These are phyloP conservation scores for Anolis apletophallus DNA, from an alignment of 2,797 vertebrate species.

Conservation along the genomic window DNA sequence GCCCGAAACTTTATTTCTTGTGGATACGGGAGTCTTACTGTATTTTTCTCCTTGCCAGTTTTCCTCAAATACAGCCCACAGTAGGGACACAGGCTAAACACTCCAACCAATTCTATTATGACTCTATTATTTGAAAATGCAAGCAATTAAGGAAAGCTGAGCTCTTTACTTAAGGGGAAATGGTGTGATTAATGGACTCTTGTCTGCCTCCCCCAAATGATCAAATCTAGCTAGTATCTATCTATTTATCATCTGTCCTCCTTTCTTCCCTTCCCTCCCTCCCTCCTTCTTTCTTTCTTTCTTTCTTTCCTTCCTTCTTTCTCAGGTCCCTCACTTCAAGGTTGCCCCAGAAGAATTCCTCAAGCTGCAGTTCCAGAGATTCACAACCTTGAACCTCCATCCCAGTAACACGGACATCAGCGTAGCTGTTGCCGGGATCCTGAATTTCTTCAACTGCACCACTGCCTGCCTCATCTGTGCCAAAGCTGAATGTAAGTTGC, in stretches of 20 bases:
- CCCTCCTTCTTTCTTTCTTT: not conserved
- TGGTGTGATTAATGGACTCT: not conserved
- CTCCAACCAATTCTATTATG: no score
- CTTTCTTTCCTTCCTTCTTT: not conserved
- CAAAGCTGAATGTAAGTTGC: constrained; percentile 95
- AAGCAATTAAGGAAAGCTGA: not conserved
- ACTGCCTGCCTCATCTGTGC: constrained; percentile 97
- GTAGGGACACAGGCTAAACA: not conserved
- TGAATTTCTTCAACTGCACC: constrained; percentile 97
- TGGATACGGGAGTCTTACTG: no score
- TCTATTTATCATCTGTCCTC: not conserved
- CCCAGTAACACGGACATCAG: constrained; percentile 98
- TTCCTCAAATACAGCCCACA: no score
- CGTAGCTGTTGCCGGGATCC: constrained; percentile 91
- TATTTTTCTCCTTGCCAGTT: no score
- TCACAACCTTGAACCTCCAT: constrained; percentile 96
- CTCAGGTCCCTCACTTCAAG: constrained; percentile 97
- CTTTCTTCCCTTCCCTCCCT: not conserved
- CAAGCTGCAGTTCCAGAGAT: constrained; percentile 95
- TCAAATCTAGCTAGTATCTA: no score
- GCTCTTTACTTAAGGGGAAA: not conserved
- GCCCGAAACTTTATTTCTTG: no score
- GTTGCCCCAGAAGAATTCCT: constrained; percentile 96
- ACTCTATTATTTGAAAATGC: not conserved
- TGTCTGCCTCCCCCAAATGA: not conserved